phyloP scores from a whole-genome alignment of 2,113 vertebrate species.

The Galemys pyrenaicus region DNA sequence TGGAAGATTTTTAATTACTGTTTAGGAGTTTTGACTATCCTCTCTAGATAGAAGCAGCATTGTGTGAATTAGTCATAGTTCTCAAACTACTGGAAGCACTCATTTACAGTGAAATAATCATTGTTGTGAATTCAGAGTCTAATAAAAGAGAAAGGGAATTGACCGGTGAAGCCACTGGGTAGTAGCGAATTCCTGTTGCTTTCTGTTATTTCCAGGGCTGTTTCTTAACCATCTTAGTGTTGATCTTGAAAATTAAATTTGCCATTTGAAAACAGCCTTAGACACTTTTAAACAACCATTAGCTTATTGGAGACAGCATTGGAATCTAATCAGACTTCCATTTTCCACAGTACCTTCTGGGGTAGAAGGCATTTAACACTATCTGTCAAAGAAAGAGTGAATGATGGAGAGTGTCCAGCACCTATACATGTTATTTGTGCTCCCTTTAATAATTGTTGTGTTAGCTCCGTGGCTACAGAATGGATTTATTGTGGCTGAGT shows the following conservation, averaged over 20 bases:
- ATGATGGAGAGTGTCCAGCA: neutral
- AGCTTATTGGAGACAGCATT: neutral
- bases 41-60: neutral
- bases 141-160: neutral
- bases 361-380: neutral
- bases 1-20: neutral
- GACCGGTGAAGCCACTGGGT: neutral
- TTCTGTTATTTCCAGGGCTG: neutral
- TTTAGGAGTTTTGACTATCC: neutral
- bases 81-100: constrained; percentile 9
- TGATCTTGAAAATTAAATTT: constrained; percentile 40
- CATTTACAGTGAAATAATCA: too few species aligned
- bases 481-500: neutral
- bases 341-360: neutral
- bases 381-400: constrained; percentile 16
- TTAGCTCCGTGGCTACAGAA: neutral
- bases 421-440: neutral
- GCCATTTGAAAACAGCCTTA: neutral
- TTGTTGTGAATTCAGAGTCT: too few species aligned
- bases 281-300: neutral
- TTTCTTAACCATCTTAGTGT: neutral
- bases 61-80: constrained; percentile 12
- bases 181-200: constrained; percentile 13
- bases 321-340: neutral
- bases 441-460: neutral